Base-by-base conservation (phyloP, 1,140 invertebrate species). In the Lordiphosa mommai region DNA sequence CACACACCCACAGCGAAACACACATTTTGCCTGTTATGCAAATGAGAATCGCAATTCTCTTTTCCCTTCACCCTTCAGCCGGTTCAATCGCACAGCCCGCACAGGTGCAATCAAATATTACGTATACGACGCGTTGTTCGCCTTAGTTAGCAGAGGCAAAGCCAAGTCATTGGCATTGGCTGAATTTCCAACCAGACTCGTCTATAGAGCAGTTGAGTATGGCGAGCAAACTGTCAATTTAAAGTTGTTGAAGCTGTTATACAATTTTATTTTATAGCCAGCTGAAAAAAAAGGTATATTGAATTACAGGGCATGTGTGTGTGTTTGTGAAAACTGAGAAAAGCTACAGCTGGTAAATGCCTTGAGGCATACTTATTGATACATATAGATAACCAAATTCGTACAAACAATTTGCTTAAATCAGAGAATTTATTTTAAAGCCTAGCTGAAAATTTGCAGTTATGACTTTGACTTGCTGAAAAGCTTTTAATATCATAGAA, bases 31-130 rank as follows among this genome's bases (percentile, higher is more conserved):
- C 52, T 85, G 72, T 84, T 84, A 85, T 84, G 79, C 77, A 84
- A 84, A 84, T 84, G 72, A 84, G 64, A 68, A 82, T 67, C 76
- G 68, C 67, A 49, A 57, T 76, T 55, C 38, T 29, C 49, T 33
- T 17, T 27, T 43, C 36, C 34, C 29, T 20, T 23, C 20, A 7
- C 27, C n/a, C 33, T 29, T 34, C 40, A 32, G 30, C 52, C 43
- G 43, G 37, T 49, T 63, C 61, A 61, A 72, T 79, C 72, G 73
- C 23, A 60, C 73, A 79, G 73, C 47, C 32, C 49, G 47, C 72
- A 61, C 74, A 74, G 76, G 70, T 80, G 71, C 76, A 76, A 61
- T 71, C 66, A 82, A 82, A 80, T 80, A 80, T 74, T 79, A 80
- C 71, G 71, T 74, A 71, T 77, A 77, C 76, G 76, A 73, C 61